Percentiles rank a stretch among this genome's conserved stretches.
Conservation (phyloP, 2,113 vertebrate genomes). For the Pomatorhinus ruficollis region DNA sequence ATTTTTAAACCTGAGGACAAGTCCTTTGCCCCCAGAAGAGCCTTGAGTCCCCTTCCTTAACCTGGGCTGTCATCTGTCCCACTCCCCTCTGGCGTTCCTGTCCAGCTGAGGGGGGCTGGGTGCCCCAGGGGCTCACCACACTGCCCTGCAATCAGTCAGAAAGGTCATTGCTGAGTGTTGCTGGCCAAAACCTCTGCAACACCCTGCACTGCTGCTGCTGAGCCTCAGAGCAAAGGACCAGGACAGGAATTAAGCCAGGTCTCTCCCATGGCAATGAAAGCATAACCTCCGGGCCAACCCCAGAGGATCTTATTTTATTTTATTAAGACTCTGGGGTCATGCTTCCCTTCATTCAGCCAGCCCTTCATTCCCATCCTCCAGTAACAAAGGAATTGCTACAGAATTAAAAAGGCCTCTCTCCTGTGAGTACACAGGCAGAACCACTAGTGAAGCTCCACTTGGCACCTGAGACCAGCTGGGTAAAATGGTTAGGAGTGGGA, state of each 20-base stretch:
- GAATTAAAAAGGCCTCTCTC: constrained; percentile 15
- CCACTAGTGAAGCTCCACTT: background rate
- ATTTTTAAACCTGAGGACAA: background rate
- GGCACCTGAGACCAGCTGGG: background rate
- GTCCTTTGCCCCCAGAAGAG: background rate
- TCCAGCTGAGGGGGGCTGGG: background rate
- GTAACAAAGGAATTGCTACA: constrained; percentile 37
- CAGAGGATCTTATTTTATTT: constrained; percentile 24
- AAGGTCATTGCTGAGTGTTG: background rate
- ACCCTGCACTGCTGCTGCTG: background rate
- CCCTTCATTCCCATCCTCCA: background rate
- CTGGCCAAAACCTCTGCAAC: background rate
- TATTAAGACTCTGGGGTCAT: constrained; percentile 20
- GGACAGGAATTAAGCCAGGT: constrained; percentile 28
- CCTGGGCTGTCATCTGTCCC: background rate
- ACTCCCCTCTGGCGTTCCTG: fast-evolving
- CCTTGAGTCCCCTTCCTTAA: background rate
- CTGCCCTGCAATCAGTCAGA: background rate
- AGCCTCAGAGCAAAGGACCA: background rate
- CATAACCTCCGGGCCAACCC: background rate
- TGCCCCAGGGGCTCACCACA: background rate
- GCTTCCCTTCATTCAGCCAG: constrained; percentile 7
- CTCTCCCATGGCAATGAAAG: background rate
- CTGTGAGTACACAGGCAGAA: background rate
- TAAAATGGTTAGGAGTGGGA: background rate